These are phyloP conservation scores for Drosophila formosana DNA, from an alignment of 2,888 invertebrate genomes.

Conservation along the genomic window DNA sequence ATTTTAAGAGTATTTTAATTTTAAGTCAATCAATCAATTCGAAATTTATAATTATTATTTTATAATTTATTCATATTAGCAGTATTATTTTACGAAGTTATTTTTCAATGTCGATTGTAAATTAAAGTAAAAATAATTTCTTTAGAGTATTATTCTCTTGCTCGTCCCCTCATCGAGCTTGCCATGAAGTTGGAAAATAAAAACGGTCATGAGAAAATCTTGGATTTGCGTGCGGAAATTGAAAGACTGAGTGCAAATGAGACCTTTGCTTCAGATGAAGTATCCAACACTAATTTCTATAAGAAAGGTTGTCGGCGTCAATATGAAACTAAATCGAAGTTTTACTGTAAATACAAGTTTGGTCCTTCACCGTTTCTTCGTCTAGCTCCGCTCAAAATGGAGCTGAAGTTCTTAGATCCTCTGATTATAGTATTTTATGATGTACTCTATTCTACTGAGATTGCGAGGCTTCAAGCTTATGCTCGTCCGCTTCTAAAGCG, in stretches of 20 bases:
- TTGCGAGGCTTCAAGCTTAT: constrained; percentile 58
- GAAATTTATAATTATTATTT: no score
- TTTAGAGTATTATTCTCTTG: constrained; percentile 27
- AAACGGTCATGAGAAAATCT: constrained; percentile 25
- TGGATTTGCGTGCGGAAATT: constrained; percentile 8
- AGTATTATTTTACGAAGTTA: no score
- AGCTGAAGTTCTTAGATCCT: constrained; percentile 66
- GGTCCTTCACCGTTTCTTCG: constrained; percentile 56
- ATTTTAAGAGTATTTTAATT: no score
- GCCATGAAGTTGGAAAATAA: constrained; percentile 8
- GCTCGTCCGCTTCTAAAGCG: constrained; percentile 64
- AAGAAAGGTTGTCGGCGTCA: constrained; percentile 73
- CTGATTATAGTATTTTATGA: constrained; percentile 77
- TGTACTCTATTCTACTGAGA: constrained; percentile 70
- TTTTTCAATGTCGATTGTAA: no score
- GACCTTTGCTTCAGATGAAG: not conserved
- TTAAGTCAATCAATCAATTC: no score
- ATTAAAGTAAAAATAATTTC: not conserved
- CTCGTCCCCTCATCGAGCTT: constrained; percentile 24
- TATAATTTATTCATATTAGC: no score
- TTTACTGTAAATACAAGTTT: constrained; percentile 68
- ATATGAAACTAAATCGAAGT: constrained; percentile 39
- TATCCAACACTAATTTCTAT: constrained; percentile 8
- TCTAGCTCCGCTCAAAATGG: constrained; percentile 81
- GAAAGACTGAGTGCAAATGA: not conserved